A percentile compares a stretch with the other conserved stretches of the same genome.
Conservation (phyloP, 2,888 invertebrate genomes). For the Andrena haemorrhoa region DNA sequence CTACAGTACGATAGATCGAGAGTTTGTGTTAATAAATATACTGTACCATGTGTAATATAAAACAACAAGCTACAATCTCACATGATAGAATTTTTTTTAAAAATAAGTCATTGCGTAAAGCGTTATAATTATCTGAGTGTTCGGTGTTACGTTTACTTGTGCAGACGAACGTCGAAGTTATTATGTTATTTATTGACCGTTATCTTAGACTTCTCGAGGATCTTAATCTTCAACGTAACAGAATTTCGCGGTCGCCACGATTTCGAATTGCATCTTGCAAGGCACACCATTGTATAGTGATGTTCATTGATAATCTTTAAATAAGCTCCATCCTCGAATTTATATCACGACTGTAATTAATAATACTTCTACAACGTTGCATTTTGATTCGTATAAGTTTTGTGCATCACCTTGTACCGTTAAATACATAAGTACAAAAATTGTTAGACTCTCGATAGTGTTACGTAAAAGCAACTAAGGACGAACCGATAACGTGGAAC, state of each 20-base stretch:
- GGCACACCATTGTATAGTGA: conserved; percentile 59
- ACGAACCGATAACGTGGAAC: conserved; percentile 16
- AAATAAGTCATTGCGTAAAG: conserved; percentile 28
- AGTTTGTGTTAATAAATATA: conserved; percentile 52
- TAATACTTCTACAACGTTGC: conserved; percentile 29
- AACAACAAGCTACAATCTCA: conserved; percentile 35
- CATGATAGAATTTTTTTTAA: conserved; percentile 18
- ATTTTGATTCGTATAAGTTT: conserved; percentile 45
- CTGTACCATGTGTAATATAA: conserved; percentile 26
- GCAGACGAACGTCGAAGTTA: conserved; percentile 35
- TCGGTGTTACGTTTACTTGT: conserved; percentile 41
- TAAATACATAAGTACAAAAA: conserved; percentile 43
- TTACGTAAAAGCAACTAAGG: conserved; percentile 22
- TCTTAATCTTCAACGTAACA: conserved; percentile 6
- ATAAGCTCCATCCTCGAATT: conserved; percentile 29
- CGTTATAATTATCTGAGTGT: conserved; percentile 15
- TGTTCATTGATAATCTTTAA: conserved; percentile 27
- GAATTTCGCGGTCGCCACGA: conserved; percentile 10
- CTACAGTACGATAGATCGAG: conserved; percentile 25
- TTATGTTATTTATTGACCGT: conserved; percentile 36
- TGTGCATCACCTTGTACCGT: conserved; percentile 48
- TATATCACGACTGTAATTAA: conserved; percentile 26
- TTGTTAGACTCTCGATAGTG: conserved; percentile 8
- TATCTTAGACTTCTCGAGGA: not conserved
- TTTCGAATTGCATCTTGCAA: conserved; percentile 57